These are phyloP conservation scores for Esox lucius DNA, from an alignment of 2,797 vertebrate species.

Conservation along the genomic window DNA sequence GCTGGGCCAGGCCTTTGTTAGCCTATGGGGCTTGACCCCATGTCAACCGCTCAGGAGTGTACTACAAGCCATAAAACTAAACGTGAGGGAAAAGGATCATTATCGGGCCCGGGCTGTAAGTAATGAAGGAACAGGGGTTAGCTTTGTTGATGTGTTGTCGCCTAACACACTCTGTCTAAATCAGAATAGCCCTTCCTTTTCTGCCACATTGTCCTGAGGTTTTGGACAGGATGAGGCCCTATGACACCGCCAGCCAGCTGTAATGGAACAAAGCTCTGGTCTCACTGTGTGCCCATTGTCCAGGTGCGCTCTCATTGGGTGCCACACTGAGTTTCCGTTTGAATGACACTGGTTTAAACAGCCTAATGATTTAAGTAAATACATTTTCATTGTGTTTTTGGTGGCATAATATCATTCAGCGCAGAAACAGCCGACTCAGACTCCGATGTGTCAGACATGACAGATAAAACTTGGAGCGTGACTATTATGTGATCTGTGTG, in stretches of 20 bases:
- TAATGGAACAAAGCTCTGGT: neutral
- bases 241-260: conserved; percentile 24
- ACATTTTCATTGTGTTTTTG: neutral
- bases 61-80: conserved; percentile 53
- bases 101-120: conserved; percentile 27
- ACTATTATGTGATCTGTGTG: neutral
- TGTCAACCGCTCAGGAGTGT: conserved; percentile 55
- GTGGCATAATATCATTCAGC: neutral
- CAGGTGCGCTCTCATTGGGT: conserved; percentile 19
- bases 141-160: conserved; percentile 12
- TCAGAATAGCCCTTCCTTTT: conserved; percentile 13
- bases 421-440: neutral
- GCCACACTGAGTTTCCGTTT: neutral
- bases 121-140: neutral
- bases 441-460: too few relatives aligned
- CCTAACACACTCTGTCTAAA: neutral
- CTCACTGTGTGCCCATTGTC: conserved; percentile 2
- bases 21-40: conserved; percentile 36
- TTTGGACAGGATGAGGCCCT: conserved; percentile 25
- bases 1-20: conserved; percentile 23
- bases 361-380: neutral
- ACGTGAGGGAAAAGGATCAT: conserved; percentile 41
- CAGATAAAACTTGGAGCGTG: neutral
- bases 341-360: neutral
- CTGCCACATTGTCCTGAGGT: conserved; percentile 32